Conservation (phyloP, 2,888 invertebrate species). For the Mylabris sibirica region DNA sequence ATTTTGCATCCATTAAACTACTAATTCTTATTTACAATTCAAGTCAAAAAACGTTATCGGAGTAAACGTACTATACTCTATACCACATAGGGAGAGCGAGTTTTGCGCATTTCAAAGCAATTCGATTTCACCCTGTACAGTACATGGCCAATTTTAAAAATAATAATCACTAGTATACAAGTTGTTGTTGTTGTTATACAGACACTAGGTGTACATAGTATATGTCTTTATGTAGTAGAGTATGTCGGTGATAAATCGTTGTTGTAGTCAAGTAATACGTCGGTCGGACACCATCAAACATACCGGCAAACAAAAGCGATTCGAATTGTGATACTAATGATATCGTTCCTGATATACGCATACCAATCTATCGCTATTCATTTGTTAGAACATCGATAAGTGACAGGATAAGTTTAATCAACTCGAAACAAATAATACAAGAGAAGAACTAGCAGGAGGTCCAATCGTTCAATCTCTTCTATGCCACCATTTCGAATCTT, state of each 20-base stretch:
- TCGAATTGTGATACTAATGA: slow-evolving; percentile 30
- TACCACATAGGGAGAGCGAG: too few species aligned
- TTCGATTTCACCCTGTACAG: too few species aligned
- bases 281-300: slow-evolving; percentile 18
- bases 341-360: slow-evolving; percentile 32
- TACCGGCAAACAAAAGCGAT: slow-evolving; percentile 29
- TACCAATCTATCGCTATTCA: slow-evolving; percentile 41
- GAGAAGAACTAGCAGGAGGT: neutral
- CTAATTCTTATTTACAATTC: too few species aligned
- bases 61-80: too few species aligned
- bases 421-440: slow-evolving; percentile 3
- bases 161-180: neutral
- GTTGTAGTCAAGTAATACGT: slow-evolving; percentile 12
- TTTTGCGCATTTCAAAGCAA: too few species aligned
- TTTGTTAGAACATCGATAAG: slow-evolving; percentile 48
- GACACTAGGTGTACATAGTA: neutral
- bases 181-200: neutral
- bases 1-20: too few species aligned
- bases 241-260: slow-evolving; percentile 8
- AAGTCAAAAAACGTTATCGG: too few species aligned
- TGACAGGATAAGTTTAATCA: slow-evolving; percentile 32
- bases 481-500: too few species aligned
- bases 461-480: neutral
- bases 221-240: neutral
- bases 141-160: neutral